Base-by-base conservation (phyloP, 2,888 invertebrate genomes). In the Agriopis marginaria region DNA sequence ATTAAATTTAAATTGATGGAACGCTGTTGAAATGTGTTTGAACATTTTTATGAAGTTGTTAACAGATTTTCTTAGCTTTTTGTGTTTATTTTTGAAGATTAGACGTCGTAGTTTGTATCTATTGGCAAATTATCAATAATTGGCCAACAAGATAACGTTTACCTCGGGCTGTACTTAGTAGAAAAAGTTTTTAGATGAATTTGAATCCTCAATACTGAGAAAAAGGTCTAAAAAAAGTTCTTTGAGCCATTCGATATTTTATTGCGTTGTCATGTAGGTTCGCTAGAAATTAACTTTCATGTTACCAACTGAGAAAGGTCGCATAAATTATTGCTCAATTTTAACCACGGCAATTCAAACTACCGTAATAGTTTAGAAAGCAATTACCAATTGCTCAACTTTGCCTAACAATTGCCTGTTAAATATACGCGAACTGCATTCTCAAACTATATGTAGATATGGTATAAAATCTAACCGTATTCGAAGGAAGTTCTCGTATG, bases 351-450 rank as follows among this genome's bases (percentile, higher is more conserved):
- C 47, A 39, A 47, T 47, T 63, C n/a, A 39, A 49, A 49, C 55
- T 49, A 56, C 49, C 47, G 49, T 40, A 49, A 63, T 49, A 63
- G 47, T 47, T 55, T 45, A 60, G 60, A 71, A 68, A 67, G 76
- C 73, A 63, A 77, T 77, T 78, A 55, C 47, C 10, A 40, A 54
- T 54, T 56, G 44, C 64, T 23, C 32, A 58, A 64, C 50, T 58
- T 50, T 64, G 58, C 42, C 40, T 14, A 50, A 58, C 50, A 64
- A 44, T 64, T 42, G 49, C 8, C 8, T 44, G 3, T 12, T 44
- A 58, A 12, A 32, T 32, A 32, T 32, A 32, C 32, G 4, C 17
- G 39, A 49, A 32, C 55, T 55, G 55, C 56, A 56, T 50, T 51
- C 44, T 23, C 47, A 47, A 59, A 32, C 32, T 59, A 23, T 59